Conservation (phyloP, 1,140 invertebrate genomes). For the Aphelinus atriplicis region DNA sequence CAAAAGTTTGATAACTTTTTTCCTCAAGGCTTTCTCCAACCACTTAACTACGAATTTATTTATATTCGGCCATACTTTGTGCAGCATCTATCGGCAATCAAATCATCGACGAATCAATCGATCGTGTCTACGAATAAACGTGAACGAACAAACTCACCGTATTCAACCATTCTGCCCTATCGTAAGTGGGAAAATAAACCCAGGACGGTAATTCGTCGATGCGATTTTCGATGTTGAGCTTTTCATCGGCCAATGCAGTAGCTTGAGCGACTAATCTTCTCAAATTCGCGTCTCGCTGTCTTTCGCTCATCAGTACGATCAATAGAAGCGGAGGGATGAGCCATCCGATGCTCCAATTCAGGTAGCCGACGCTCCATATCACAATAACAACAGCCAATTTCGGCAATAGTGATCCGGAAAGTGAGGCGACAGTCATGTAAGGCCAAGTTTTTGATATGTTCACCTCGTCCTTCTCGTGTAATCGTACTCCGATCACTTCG, state of each 20-base stretch:
- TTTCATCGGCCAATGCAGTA: constrained; percentile 82
- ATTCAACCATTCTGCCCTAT: constrained; percentile 94
- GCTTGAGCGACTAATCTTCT: constrained; percentile 83
- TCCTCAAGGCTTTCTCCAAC: constrained; percentile 13
- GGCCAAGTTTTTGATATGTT: constrained; percentile 49
- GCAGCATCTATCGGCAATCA: constrained; percentile 76
- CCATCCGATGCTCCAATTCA: constrained; percentile 88
- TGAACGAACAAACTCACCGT: constrained; percentile 70
- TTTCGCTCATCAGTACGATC: constrained; percentile 82
- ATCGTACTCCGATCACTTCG: not conserved
- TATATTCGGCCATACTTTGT: constrained; percentile 96
- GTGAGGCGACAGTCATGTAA: constrained; percentile 57
- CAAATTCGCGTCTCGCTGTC: constrained; percentile 78
- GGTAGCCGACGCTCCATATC: constrained; percentile 86
- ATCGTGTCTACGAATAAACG: constrained; percentile 26
- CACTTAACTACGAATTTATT: constrained; percentile 80
- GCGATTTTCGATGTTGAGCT: constrained; percentile 84
- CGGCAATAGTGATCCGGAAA: constrained; percentile 50
- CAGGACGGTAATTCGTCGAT: constrained; percentile 91
- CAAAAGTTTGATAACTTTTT: constrained; percentile 41
- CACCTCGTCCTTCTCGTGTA: constrained; percentile 36
- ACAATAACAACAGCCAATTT: constrained; percentile 71
- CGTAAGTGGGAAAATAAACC: constrained; percentile 95
- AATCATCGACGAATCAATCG: not conserved
- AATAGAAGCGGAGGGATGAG: constrained; percentile 83